phyloP scores from a whole-genome alignment of 2,888 invertebrate species.

The Xanthia togata region DNA sequence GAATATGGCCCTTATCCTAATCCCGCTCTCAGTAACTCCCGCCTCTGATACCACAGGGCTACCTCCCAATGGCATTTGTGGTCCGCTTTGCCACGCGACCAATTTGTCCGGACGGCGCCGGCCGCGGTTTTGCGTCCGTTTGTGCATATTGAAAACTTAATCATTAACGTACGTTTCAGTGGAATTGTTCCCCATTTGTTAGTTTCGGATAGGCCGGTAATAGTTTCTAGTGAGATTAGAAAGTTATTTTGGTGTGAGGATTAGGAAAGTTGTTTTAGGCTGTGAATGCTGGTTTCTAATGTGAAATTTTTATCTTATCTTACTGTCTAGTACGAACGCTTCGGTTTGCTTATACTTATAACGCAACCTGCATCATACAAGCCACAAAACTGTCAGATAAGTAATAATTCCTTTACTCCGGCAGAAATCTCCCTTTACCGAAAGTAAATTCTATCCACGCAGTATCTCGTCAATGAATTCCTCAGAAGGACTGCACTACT shows the following conservation, averaged over 20 bases:
- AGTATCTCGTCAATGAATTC: not conserved
- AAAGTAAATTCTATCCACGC: not conserved
- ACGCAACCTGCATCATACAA: not conserved
- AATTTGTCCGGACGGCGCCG: constrained; percentile 60
- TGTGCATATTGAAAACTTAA: constrained; percentile 69
- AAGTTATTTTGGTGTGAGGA: constrained; percentile 27
- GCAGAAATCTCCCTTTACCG: not conserved
- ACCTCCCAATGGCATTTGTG: constrained; percentile 66
- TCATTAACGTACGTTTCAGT: constrained; percentile 59
- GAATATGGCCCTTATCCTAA: not conserved
- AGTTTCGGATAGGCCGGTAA: constrained; percentile 44
- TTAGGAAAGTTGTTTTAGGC: not conserved
- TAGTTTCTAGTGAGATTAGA: constrained; percentile 47
- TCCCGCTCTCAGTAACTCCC: constrained; percentile 40
- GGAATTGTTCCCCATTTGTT: constrained; percentile 51
- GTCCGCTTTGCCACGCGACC: constrained; percentile 60
- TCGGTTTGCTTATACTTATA: not conserved
- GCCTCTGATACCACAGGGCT: constrained; percentile 52
- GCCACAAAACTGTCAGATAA: not conserved
- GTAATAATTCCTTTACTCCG: not conserved
- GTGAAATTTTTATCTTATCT: not conserved
- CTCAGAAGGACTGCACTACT: not conserved
- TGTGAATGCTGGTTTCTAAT: not conserved
- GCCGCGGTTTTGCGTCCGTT: constrained; percentile 60
- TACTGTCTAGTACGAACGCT: not conserved